Percentiles rank a stretch among this genome's conserved stretches.
These are phyloP conservation scores for Ochotona princeps DNA, from an alignment of 2,113 vertebrate species.

Conservation along the genomic window DNA sequence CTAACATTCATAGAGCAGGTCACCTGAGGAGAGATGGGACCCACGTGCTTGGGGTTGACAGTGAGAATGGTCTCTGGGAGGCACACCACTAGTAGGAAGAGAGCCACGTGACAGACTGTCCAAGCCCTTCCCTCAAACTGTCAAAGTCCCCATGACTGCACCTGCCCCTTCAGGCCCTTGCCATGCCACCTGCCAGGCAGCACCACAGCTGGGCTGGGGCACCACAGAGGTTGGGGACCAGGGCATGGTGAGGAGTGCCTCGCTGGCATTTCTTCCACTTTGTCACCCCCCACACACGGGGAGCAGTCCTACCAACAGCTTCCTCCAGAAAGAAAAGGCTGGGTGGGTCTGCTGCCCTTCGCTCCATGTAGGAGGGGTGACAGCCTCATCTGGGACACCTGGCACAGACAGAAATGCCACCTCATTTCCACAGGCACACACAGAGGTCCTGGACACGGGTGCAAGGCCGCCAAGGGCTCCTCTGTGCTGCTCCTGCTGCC, in stretches of 20 bases:
- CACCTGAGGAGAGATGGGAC: neutral
- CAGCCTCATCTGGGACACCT: neutral
- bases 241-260: rapidly evolving
- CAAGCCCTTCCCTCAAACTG: no score
- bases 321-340: rapidly evolving
- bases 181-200: neutral
- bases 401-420: neutral
- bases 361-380: neutral
- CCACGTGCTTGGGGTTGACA: no score
- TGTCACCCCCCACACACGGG: neutral
- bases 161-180: rapidly evolving
- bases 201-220: rapidly evolving
- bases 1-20: neutral
- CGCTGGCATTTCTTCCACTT: neutral
- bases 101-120: rapidly evolving
- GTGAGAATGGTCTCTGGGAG: neutral
- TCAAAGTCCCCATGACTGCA: rapidly evolving
- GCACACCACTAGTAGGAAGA: neutral
- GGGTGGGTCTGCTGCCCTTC: neutral
- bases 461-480: neutral
- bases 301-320: no score
- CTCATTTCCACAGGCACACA: no score
- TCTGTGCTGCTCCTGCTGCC: rapidly evolving
- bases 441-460: neutral
- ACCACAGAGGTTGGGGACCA: no score